Base-by-base conservation (phyloP, 2,113 vertebrate genomes). In the Pitta sordida region DNA sequence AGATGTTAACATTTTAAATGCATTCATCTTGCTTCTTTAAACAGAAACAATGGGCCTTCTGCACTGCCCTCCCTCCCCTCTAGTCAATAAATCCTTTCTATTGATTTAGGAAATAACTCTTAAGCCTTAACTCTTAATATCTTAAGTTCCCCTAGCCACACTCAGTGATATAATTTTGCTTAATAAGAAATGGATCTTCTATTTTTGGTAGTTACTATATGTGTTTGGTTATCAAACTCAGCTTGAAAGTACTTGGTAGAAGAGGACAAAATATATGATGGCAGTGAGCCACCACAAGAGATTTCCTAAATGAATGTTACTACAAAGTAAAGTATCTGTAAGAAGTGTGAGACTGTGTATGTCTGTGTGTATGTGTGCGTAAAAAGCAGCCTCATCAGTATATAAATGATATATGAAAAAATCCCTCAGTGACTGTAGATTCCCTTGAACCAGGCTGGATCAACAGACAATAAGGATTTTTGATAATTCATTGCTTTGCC, bases 401-500 rank as follows among this genome's bases (percentile, higher is more conserved):
- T 82, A 96, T 95, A 92, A 96, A 96, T 93, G 93, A 93, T 88
- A 94, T 97, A 93, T 91, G 93, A 97, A 93, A 79, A 97, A 96
- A 96, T 95, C 95, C 87, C 91, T 96, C 96, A 83, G 87, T 95
- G 96, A 76, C 76, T 84, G 94, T 94, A 68, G 93, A 92, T 97
- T 97, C 94, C 94, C 94, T 93, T 91, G 95, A 97, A 96, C 93
- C 96, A 96, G 86, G 52, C 78, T 96, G 77, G 83, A 91, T 93
- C 88, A 95, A 93, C 67, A 93, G 96, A 97, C 96, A 95, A 93
- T 96, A 97, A 94, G 94, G 97, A 97, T 97, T 98, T 97, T 88
- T 91, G 97, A 96, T 98, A 97, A 98, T 97, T 97, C 94, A 89
- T 92, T 92, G 91, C 67, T 97, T 97, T 97, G 95, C 76, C 84